These are phyloP conservation scores for Caloenas nicobarica DNA, from an alignment of 2,113 vertebrate genomes.

Conservation along the genomic window DNA sequence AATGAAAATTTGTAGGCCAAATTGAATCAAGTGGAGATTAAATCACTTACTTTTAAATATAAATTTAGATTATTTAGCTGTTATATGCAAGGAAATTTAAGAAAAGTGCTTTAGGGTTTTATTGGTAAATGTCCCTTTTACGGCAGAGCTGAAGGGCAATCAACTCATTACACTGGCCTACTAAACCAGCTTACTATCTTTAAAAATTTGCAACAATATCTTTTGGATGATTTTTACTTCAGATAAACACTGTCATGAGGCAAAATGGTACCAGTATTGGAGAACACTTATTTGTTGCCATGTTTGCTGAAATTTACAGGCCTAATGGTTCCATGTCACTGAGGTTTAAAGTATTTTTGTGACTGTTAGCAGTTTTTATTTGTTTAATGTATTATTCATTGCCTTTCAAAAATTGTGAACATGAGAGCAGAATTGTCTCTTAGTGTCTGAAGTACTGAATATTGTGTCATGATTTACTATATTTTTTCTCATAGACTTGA, in stretches of 20 bases:
- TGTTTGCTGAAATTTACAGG: background rate
- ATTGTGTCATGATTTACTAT: background rate
- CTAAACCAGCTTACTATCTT: background rate
- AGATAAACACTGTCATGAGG: background rate
- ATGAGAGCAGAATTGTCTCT: background rate
- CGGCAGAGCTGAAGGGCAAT: background rate
- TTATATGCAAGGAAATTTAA: background rate
- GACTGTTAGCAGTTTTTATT: background rate
- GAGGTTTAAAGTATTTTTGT: background rate
- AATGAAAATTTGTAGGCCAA: background rate
- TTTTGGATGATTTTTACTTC: background rate
- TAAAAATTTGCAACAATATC: background rate
- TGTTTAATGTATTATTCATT: background rate
- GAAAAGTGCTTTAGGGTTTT: background rate
- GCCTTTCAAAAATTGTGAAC: background rate
- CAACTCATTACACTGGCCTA: background rate
- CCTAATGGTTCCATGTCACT: background rate
- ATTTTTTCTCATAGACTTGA: background rate
- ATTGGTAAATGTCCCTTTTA: background rate
- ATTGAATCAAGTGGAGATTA: background rate
- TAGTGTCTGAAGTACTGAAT: background rate
- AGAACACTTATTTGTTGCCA: background rate
- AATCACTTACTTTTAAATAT: background rate
- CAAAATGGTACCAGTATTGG: background rate
- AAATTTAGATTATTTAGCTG: background rate